These are phyloP conservation scores for Clarias laeviceps DNA, from an alignment of 2,797 vertebrate genomes.

Conservation along the genomic window DNA sequence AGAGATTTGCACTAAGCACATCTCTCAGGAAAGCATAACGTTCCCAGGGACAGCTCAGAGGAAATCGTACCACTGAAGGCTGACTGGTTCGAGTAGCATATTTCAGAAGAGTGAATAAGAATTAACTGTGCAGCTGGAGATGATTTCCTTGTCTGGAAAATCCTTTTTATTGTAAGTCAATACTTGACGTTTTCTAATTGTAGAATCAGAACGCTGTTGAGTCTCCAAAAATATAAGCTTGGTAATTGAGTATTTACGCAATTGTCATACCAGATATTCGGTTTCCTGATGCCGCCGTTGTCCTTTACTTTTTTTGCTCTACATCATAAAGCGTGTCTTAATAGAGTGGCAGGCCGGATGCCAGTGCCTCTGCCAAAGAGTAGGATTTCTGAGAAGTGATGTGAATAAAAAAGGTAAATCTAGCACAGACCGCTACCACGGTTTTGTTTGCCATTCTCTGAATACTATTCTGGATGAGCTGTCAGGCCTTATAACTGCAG, in stretches of 20 bases:
- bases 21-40: slow-evolving; percentile 20
- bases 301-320: slow-evolving; percentile 36
- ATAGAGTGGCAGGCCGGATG: slow-evolving; percentile 28
- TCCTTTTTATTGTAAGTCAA: slow-evolving; percentile 33
- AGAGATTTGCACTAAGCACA: slow-evolving; percentile 26
- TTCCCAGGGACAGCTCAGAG: slow-evolving; percentile 26
- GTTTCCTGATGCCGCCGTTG: slow-evolving; percentile 23
- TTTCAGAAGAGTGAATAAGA: slow-evolving; percentile 32
- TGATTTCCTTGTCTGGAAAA: slow-evolving; percentile 48
- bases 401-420: slow-evolving; percentile 30
- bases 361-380: slow-evolving; percentile 37
- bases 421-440: slow-evolving; percentile 33
- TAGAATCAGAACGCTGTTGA: slow-evolving; percentile 26
- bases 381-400: slow-evolving; percentile 54
- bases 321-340: slow-evolving; percentile 32
- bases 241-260: slow-evolving; percentile 21
- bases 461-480: slow-evolving; percentile 53
- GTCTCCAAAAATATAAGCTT: slow-evolving; percentile 27
- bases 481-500: slow-evolving; percentile 52
- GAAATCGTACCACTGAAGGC: slow-evolving; percentile 35
- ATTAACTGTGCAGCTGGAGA: slow-evolving; percentile 50
- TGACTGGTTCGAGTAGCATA: slow-evolving; percentile 43
- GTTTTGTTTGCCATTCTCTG: slow-evolving; percentile 52
- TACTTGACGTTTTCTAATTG: slow-evolving; percentile 35
- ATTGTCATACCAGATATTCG: slow-evolving; percentile 23